These are phyloP conservation scores for Petrophora chlorosata DNA, from an alignment of 2,888 invertebrate species.

Conservation along the genomic window DNA sequence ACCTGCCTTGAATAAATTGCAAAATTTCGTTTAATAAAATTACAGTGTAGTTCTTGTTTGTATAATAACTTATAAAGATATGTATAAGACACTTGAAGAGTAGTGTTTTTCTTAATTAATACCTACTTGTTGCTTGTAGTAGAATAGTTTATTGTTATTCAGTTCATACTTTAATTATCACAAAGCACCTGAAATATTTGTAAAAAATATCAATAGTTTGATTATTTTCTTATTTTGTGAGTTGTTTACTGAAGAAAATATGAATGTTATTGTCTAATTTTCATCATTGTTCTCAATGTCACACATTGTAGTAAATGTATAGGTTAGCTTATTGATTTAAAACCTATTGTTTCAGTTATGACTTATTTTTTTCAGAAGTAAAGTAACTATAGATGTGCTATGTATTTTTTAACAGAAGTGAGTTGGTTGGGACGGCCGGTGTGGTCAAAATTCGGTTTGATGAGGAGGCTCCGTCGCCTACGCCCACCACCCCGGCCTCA, in stretches of 20 bases:
- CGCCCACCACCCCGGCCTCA: slow-evolving; percentile 80
- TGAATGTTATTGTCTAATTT: not conserved
- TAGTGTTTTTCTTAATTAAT: too few relatives aligned
- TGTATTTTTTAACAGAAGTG: slow-evolving; percentile 80
- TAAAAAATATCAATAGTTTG: too few relatives aligned
- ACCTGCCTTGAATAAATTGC: too few relatives aligned
- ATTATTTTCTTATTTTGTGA: too few relatives aligned
- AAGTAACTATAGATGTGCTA: slow-evolving; percentile 21
- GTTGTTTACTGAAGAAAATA: not conserved
- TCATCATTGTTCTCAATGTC: not conserved
- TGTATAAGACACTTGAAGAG: too few relatives aligned
- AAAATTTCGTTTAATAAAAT: too few relatives aligned
- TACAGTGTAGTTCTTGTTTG: too few relatives aligned
- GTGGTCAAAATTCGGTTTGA: slow-evolving; percentile 84
- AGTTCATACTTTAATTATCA: too few relatives aligned
- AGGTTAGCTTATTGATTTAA: not conserved
- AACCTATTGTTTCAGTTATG: not conserved
- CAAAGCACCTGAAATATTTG: too few relatives aligned
- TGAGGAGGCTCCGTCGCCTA: slow-evolving; percentile 78
- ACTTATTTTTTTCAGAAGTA: not conserved
- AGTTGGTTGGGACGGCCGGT: slow-evolving; percentile 85
- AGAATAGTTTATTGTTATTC: too few relatives aligned
- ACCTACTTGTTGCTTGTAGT: too few relatives aligned
- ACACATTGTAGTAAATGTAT: slow-evolving; percentile 7
- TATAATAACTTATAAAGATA: too few relatives aligned